phyloP scores from a whole-genome alignment of 2,888 invertebrate species.

The Ophraella communa region DNA sequence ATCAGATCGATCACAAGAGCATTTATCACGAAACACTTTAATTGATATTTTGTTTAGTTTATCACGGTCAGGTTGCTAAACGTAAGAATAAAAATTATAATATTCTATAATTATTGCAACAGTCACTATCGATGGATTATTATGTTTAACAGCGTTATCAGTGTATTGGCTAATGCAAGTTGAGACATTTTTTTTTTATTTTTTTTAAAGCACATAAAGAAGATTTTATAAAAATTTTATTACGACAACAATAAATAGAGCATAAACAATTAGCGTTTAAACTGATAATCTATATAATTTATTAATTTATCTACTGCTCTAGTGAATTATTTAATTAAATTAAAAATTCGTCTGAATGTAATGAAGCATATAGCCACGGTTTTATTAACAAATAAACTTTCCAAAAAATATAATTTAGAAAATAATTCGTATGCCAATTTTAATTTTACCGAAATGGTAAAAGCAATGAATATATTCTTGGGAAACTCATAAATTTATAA shows the following conservation, averaged over 20 bases:
- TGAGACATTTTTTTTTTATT: neutral
- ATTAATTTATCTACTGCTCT: slow-evolving; percentile 7
- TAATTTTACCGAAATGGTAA: neutral
- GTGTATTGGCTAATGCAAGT: neutral
- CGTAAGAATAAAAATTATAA: no score
- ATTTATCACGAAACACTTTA: no score
- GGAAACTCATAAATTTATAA: no score
- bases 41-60: no score
- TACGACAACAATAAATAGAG: slow-evolving; percentile 8
- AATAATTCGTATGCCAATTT: neutral
- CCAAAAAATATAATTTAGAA: slow-evolving; percentile 5
- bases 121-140: neutral
- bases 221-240: neutral
- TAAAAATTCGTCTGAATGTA: slow-evolving; percentile 5
- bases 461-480: neutral
- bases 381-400: slow-evolving; percentile 10
- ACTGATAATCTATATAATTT: neutral
- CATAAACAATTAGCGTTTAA: slow-evolving; percentile 9
- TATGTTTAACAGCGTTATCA: neutral
- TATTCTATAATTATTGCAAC: no score
- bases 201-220: neutral
- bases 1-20: no score
- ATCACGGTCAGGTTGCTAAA: no score
- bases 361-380: slow-evolving; percentile 12
- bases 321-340: slow-evolving; percentile 12